phyloP scores from a whole-genome alignment of 2,888 invertebrate genomes.

The Tipula vernalis region DNA sequence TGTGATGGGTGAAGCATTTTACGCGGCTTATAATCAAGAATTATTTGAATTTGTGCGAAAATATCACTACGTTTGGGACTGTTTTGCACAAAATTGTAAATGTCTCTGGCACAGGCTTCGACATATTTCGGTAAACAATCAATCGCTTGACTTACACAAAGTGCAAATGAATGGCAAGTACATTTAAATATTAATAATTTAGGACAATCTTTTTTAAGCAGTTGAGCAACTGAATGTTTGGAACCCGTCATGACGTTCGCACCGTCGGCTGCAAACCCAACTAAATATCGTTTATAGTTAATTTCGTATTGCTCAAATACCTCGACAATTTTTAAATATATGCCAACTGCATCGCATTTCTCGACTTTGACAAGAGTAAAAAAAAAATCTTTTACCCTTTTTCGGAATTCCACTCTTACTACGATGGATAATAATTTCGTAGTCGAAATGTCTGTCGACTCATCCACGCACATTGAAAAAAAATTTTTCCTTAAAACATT shows the following conservation, averaged over 20 bases:
- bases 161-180: conserved; percentile 25
- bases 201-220: no score
- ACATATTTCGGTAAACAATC: not conserved
- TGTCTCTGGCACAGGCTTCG: conserved; percentile 6
- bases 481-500: not conserved
- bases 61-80: no score
- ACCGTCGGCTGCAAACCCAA: no score
- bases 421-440: not conserved
- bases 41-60: no score
- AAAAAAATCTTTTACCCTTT: not conserved
- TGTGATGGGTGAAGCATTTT: not conserved
- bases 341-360: conserved; percentile 17
- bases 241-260: no score
- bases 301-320: conserved; percentile 14
- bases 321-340: not conserved
- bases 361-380: conserved; percentile 17
- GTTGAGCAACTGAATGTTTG: no score
- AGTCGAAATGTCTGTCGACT: conserved; percentile 20
- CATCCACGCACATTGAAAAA: conserved; percentile 19
- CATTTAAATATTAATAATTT: not conserved
- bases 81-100: no score
- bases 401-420: no score
- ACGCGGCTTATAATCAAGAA: no score
- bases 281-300: no score
- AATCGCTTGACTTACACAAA: conserved; percentile 18